phyloP scores from a whole-genome alignment of 2,888 invertebrate species.

The Alviniconcha strummeri region DNA sequence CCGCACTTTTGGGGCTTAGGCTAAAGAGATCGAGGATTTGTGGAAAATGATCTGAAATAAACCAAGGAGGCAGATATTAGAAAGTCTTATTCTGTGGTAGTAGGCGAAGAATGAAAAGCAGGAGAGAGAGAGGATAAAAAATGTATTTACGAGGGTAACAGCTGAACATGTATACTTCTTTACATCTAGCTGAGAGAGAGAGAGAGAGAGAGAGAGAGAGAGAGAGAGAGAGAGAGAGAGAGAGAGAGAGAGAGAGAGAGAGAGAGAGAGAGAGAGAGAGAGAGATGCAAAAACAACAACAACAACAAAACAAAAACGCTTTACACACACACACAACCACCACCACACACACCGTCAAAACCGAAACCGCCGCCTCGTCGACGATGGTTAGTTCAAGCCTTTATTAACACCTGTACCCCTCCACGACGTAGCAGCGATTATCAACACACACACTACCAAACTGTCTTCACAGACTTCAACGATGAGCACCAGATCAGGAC shows the following conservation, averaged over 20 bases:
- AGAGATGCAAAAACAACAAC: too few relatives aligned
- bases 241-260: constrained; percentile 14
- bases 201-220: constrained; percentile 26
- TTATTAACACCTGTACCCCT: neutral
- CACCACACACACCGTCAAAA: neutral
- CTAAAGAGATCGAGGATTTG: neutral
- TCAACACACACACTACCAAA: neutral
- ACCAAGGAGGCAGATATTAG: neutral
- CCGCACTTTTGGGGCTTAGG: neutral
- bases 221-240: constrained; percentile 23
- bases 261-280: constrained; percentile 1
- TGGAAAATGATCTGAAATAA: neutral
- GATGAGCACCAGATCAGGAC: constrained; percentile 33
- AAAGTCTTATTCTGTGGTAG: neutral
- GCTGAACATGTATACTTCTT: too few relatives aligned
- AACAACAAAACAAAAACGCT: neutral
- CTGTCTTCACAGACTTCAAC: neutral
- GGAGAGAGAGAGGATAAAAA: too few relatives aligned
- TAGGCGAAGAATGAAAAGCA: neutral
- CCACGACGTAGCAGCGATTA: neutral
- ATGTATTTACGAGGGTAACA: too few relatives aligned
- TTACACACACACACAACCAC: neutral
- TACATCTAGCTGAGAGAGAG: neutral
- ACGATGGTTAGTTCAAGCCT: neutral
- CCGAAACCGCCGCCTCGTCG: too few relatives aligned